phyloP scores from a whole-genome alignment of 2,113 vertebrate species.

The Opisthocomus hoazin region DNA sequence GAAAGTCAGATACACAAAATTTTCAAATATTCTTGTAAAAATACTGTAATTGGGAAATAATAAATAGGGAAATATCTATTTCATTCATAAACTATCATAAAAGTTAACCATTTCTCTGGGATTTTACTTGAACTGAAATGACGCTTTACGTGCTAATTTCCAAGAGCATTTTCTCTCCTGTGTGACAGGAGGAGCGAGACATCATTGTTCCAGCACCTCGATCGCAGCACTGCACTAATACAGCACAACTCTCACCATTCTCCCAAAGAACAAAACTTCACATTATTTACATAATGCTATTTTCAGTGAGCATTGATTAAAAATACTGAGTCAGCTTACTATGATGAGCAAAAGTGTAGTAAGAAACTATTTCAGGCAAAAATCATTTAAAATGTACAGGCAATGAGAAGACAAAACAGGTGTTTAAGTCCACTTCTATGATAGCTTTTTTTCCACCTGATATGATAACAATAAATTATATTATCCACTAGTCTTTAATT shows the following conservation, averaged over 20 bases:
- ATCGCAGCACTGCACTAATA: background rate
- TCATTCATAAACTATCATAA: background rate
- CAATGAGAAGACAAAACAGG: background rate
- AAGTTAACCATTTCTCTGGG: background rate
- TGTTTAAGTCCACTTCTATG: background rate
- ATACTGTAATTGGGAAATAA: background rate
- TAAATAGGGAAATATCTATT: background rate
- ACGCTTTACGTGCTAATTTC: background rate
- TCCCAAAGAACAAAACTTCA: background rate
- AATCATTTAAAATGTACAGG: background rate
- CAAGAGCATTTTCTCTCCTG: background rate
- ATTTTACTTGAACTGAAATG: background rate
- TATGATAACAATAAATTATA: background rate
- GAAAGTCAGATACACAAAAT: background rate
- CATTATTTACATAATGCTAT: background rate
- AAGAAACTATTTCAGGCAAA: background rate
- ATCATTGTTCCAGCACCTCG: accelerated
- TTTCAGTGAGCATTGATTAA: background rate
- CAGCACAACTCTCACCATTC: background rate
- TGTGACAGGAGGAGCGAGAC: background rate
- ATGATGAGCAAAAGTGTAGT: background rate
- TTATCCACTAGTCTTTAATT: background rate
- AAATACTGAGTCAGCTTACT: background rate
- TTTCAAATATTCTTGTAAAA: background rate
- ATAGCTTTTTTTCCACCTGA: background rate